Percentiles rank a stretch among this genome's conserved stretches.
These are phyloP conservation scores for Trididemnum clinides DNA, from an alignment of 23 tunicate species.

Conservation along the genomic window DNA sequence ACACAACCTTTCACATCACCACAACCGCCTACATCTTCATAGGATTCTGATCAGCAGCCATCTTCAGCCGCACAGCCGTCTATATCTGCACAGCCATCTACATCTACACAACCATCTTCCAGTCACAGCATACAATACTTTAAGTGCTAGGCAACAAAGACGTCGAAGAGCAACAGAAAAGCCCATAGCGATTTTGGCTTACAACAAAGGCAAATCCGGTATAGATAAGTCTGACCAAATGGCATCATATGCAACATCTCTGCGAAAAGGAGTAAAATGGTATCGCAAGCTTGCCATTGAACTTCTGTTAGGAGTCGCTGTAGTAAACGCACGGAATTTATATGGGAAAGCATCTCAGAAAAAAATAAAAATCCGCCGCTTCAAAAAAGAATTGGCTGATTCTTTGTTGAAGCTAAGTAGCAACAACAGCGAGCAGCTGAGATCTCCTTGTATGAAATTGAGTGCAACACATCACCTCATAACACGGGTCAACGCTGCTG, in stretches of 20 bases:
- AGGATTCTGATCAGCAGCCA: too few species aligned
- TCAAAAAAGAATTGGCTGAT: constrained; percentile 30
- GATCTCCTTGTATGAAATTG: constrained; percentile 1
- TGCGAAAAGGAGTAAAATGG: constrained; percentile 46
- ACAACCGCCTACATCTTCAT: constrained; percentile 18
- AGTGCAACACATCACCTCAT: constrained; percentile 23
- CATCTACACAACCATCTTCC: too few species aligned
- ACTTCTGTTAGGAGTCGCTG: constrained; percentile 14
- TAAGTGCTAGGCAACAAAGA: constrained; percentile 19
- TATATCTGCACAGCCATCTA: too few species aligned
- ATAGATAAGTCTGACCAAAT: constrained; percentile 29
- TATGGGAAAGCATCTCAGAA: constrained; percentile 15
- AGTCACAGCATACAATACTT: too few species aligned
- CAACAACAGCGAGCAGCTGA: not conserved
- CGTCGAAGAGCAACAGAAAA: constrained; percentile 40
- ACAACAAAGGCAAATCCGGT: constrained; percentile 29
- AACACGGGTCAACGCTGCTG: not conserved
- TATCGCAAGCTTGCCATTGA: constrained; percentile 22
- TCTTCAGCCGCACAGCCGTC: too few species aligned
- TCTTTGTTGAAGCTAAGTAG: constrained; percentile 18
- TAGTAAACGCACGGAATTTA: constrained; percentile 15
- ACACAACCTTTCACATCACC: not conserved
- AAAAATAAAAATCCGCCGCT: constrained; percentile 23
- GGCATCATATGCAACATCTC: constrained; percentile 28
- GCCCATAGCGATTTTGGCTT: constrained; percentile 21